Conservation (phyloP, 2,113 vertebrate genomes). For the Bungarus multicinctus region DNA sequence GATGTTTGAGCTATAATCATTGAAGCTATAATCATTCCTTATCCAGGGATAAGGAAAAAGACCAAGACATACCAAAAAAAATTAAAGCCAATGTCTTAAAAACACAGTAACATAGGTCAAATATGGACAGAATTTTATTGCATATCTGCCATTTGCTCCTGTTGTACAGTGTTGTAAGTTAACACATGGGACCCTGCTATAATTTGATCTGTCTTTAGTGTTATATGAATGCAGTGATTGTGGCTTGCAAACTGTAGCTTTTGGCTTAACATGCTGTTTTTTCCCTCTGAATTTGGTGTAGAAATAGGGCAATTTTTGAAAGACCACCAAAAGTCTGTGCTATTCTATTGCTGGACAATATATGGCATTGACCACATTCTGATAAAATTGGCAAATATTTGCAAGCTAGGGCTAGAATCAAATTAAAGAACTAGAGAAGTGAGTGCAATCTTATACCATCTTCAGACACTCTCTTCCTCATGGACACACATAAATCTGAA, state of each 20-base stretch:
- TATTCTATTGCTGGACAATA: not conserved
- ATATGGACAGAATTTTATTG: not conserved
- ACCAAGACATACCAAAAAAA: not conserved
- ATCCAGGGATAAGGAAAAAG: conserved; percentile 25
- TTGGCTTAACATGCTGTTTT: not conserved
- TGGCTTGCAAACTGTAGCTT: not conserved
- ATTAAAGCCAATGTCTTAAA: not conserved
- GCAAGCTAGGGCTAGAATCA: not conserved
- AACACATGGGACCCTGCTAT: not conserved
- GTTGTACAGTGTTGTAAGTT: not conserved
- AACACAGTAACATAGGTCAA: not conserved
- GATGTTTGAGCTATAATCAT: conserved; percentile 35
- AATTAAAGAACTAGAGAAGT: not conserved
- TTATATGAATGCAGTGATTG: not conserved
- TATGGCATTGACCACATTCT: not conserved
- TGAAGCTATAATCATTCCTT: not conserved
- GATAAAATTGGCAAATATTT: not conserved
- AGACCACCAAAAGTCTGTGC: not conserved
- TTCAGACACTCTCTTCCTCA: not conserved
- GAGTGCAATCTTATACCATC: not conserved
- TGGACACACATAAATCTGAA: not conserved
- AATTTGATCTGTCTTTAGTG: not conserved
- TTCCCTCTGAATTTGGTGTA: not conserved
- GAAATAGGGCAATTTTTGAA: not conserved
- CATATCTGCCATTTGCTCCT: not conserved